These are phyloP conservation scores for Hypocryptadius cinnamomeus DNA, from an alignment of 2,113 vertebrate genomes.

Conservation along the genomic window DNA sequence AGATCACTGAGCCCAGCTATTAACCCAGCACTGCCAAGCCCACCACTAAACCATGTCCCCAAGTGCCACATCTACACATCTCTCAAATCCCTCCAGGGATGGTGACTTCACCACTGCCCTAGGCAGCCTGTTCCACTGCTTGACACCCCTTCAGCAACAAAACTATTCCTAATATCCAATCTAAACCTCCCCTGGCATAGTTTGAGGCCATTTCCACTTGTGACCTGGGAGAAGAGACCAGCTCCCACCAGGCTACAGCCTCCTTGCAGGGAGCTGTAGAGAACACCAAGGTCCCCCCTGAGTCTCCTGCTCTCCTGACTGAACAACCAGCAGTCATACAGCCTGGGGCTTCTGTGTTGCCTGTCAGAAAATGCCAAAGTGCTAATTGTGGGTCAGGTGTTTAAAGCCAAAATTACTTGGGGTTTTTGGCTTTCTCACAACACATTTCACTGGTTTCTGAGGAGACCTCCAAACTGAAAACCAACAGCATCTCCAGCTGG, in stretches of 20 bases:
- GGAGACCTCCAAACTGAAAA: neutral
- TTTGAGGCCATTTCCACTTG: neutral
- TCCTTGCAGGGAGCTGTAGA: neutral
- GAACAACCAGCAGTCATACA: neutral
- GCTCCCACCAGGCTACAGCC: neutral
- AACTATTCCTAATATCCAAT: neutral
- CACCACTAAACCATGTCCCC: rapidly evolving
- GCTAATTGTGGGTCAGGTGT: neutral
- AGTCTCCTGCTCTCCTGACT: neutral
- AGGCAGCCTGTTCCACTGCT: neutral
- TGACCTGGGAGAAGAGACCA: neutral
- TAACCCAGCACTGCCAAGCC: neutral
- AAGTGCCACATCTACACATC: neutral
- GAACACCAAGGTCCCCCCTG: neutral
- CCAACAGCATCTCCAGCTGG: neutral
- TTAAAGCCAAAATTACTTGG: neutral
- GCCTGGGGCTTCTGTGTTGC: neutral
- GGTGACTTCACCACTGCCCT: neutral
- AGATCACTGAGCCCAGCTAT: neutral
- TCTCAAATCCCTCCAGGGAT: neutral
- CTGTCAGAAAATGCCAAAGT: neutral
- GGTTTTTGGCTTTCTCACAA: neutral
- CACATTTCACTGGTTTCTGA: neutral
- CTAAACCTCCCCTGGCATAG: neutral
- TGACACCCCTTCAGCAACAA: neutral